Evolutionary conservation across 2,113 vertebrate genomes (phyloP), one percentile per base, ranked within the genome.

Genomic region (Pelecanus crispus): DNA sequence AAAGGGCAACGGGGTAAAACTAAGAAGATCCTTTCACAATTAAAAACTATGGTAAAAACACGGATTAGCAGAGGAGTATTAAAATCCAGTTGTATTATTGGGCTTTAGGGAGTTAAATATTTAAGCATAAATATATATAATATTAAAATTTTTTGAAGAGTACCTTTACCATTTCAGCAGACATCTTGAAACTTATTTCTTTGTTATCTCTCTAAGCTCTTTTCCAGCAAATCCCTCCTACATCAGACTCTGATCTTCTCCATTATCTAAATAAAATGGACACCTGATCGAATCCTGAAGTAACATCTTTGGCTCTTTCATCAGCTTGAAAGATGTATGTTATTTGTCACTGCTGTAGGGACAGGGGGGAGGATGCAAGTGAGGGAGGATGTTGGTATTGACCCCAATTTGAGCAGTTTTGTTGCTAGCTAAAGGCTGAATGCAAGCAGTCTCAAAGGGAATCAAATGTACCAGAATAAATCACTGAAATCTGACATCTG

Each of bases 371-470:
- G 25, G 15, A 50, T 59, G 32, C 13, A 53, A 26, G 66, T 44
- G 49, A 5, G 13, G 34, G 9, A 49, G 7, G 49, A 36, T 50
- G 36, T 50, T 74, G 44, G 81, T 32, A 59, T 38, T 55, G 72
- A 86, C 58, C 38, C 40, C 71, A 8, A 75, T 75, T 59, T 61
- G 63, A 63, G 59, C 45, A 66, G 78, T 40, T 81, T n/a, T 94
- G 34, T 65, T 91, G 40, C 34, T 45, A 56, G n/a, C 42, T 79
- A 72, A 78, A 66, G 20, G 19, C 26, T 88, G 58, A 77, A 92
- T 75, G 11, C 62, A 94, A 44, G 36, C 63, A 70, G 8, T 65
- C 94, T 95, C 62, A 70, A 70, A 96, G 42, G 26, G 52, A 90
- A 94, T 83, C 66, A 80, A 40, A 59, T n/a, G 16, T n/a, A 61